Evolutionary conservation across 30 jellyfish, hydroid and myxozoan genomes (phyloP).

Genomic region (Aurelia coerulea): DNA sequence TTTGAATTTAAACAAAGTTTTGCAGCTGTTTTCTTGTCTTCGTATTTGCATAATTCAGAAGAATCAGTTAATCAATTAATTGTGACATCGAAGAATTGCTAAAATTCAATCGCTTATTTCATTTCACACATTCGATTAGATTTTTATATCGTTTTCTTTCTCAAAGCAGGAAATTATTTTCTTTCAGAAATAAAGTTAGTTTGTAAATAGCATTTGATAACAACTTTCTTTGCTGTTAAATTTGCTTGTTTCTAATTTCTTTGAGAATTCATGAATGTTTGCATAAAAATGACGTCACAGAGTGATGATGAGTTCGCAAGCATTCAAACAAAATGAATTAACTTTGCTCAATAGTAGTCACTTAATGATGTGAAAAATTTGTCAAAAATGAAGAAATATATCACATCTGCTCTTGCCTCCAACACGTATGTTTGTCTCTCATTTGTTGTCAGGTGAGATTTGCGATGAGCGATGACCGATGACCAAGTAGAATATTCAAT

Average conservation of each 20-base stretch:
- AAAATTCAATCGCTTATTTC: not conserved
- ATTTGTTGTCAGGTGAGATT: no score
- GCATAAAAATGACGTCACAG: no score
- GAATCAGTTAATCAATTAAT: slow-evolving; percentile 24
- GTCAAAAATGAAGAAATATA: no score
- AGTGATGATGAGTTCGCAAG: no score
- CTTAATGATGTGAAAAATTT: no score
- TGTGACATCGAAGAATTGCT: slow-evolving; percentile 4
- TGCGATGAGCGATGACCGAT: no score
- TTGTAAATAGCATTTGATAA: slow-evolving; percentile 18
- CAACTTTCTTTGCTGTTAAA: not conserved
- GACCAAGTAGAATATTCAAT: no score
- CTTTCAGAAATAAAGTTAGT: not conserved
- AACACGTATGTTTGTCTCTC: no score
- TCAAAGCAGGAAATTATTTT: slow-evolving; percentile 16
- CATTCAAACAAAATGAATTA: no score
- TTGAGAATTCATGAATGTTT: no score
- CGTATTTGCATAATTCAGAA: slow-evolving; percentile 14
- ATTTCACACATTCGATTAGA: slow-evolving; percentile 9
- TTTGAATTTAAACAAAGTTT: not conserved
- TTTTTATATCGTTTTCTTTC: slow-evolving; percentile 1
- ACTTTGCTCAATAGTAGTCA: no score
- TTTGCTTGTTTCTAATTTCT: not conserved
- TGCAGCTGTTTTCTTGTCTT: slow-evolving; percentile 30
- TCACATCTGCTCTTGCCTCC: no score